These are phyloP conservation scores for Aramus guarauna DNA, from an alignment of 2,113 vertebrate species.

Conservation along the genomic window DNA sequence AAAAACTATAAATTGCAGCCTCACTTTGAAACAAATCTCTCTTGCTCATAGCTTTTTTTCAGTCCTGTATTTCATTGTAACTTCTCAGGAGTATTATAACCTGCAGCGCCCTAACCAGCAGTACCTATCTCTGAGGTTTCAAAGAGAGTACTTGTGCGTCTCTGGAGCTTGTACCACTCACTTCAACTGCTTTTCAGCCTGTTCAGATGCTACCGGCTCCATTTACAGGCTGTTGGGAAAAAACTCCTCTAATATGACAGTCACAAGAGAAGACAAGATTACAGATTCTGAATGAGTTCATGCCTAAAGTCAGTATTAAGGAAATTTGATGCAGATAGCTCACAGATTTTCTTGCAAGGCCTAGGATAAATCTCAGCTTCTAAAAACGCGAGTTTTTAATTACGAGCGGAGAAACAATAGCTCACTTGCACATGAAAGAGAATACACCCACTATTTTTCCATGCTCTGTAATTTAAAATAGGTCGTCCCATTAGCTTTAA, in stretches of 20 bases:
- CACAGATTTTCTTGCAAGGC: background rate
- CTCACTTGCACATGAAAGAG: constrained; percentile 11
- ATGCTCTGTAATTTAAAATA: constrained; percentile 15
- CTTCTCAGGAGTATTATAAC: background rate
- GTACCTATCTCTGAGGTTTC: background rate
- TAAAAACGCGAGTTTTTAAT: background rate
- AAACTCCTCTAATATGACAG: background rate
- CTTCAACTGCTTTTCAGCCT: background rate
- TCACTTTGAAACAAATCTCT: background rate
- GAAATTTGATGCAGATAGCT: background rate
- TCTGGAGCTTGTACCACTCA: background rate
- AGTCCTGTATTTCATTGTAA: background rate
- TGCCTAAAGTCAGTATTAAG: background rate
- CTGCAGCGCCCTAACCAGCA: background rate
- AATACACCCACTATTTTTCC: constrained; percentile 34
- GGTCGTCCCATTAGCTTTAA: background rate
- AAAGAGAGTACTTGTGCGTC: background rate
- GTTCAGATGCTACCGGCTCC: background rate
- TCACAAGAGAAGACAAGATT: background rate
- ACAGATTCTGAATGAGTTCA: background rate
- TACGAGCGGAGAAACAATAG: constrained; percentile 33
- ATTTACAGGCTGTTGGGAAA: background rate
- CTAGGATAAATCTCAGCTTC: background rate
- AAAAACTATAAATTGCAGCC: background rate
- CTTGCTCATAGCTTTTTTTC: background rate